These are phyloP conservation scores for Chlamydotis undulata DNA, from an alignment of 2,113 vertebrate genomes.

Conservation along the genomic window DNA sequence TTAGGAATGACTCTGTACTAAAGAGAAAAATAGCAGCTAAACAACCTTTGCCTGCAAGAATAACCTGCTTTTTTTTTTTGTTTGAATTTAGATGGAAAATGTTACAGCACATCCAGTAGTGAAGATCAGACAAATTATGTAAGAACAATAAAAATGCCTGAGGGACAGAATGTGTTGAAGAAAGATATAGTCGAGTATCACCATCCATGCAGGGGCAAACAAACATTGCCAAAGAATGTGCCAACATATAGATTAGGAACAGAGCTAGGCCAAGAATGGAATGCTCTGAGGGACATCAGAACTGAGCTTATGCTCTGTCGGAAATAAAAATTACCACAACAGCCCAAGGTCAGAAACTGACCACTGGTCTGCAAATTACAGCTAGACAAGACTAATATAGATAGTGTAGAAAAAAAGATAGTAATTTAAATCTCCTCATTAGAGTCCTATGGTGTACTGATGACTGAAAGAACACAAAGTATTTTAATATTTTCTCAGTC, in stretches of 20 bases:
- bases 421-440: background rate
- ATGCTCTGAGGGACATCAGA: background rate
- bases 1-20: background rate
- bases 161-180: constrained; percentile 11
- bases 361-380: background rate
- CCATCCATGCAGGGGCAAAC: background rate
- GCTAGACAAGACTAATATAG: background rate
- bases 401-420: background rate
- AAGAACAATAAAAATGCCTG: background rate
- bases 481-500: background rate
- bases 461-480: background rate
- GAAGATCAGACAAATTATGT: background rate
- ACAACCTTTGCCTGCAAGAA: background rate
- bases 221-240: background rate
- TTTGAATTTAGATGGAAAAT: background rate
- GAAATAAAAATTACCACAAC: background rate
- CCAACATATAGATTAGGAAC: background rate
- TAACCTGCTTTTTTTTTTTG: background rate
- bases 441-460: background rate
- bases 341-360: background rate
- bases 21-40: background rate
- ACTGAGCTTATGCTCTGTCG: background rate
- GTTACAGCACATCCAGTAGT: background rate
- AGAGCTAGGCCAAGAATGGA: background rate
- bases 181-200: constrained; percentile 19